Conservation (phyloP, 1,140 invertebrate genomes). For the Cyphomyrmex costatus region DNA sequence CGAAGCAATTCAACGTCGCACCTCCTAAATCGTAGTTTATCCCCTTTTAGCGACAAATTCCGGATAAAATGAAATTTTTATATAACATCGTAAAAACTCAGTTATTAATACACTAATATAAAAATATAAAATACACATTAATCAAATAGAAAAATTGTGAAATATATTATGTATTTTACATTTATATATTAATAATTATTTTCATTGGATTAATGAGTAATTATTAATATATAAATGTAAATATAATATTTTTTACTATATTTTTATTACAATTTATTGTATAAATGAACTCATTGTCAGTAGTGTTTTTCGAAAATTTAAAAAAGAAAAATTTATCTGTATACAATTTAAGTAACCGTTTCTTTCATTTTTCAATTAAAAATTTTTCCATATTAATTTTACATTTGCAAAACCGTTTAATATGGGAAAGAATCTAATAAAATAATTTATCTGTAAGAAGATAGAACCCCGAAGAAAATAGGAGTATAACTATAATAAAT, state of each 20-base stretch:
- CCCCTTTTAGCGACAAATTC: background rate
- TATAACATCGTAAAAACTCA: no score
- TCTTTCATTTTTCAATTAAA: background rate
- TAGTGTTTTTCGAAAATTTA: background rate
- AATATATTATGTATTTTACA: no score
- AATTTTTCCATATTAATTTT: background rate
- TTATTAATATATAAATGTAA: background rate
- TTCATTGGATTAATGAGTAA: background rate
- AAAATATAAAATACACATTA: no score
- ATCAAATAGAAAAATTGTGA: no score
- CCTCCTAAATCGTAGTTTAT: background rate
- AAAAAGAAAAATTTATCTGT: background rate
- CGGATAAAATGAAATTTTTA: slow-evolving; percentile 22
- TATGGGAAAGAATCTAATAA: background rate
- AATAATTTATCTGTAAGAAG: background rate
- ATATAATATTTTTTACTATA: no score
- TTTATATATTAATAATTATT: background rate
- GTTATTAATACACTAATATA: no score
- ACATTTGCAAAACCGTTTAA: background rate
- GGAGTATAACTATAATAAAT: no score
- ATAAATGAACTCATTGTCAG: background rate
- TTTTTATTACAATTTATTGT: background rate
- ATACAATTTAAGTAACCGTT: background rate
- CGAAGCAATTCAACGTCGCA: background rate
- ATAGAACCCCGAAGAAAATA: no score